A percentile compares a stretch with the other conserved stretches of the same genome.
Conservation (phyloP, 2,797 vertebrate species). For the Rallus crepitans region DNA sequence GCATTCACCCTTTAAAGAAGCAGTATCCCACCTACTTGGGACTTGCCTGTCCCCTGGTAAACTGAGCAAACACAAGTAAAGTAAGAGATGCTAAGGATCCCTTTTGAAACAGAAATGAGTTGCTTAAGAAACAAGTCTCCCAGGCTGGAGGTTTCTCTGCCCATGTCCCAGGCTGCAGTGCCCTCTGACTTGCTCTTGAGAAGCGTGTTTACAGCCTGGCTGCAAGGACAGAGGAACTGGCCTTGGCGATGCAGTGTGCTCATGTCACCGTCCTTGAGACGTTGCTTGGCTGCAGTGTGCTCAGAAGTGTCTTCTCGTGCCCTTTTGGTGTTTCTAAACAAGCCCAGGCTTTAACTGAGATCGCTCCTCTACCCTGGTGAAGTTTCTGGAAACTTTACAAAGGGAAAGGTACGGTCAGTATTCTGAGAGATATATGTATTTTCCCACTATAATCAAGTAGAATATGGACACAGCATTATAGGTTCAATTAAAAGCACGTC, state of each 20-base stretch:
- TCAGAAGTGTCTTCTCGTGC: not conserved
- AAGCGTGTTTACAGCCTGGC: not conserved
- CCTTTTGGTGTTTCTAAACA: not conserved
- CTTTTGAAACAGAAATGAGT: not conserved
- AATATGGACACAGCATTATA: slow-evolving; percentile 45
- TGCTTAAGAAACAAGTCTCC: not conserved
- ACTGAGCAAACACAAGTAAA: not conserved
- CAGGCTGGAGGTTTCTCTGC: not conserved
- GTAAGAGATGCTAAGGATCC: not conserved
- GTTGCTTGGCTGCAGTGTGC: not conserved
- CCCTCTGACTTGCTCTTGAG: not conserved
- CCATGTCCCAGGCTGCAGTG: not conserved
- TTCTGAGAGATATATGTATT: slow-evolving; percentile 14
- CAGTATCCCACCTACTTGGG: not conserved
- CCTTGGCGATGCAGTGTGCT: not conserved
- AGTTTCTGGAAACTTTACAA: not conserved
- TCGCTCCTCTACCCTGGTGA: not conserved
- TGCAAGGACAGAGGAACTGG: not conserved
- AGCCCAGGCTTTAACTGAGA: not conserved
- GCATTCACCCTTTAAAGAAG: not conserved
- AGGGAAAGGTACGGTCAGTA: not conserved
- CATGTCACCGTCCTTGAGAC: not conserved
- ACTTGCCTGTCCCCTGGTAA: not conserved
- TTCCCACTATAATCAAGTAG: slow-evolving; percentile 26
- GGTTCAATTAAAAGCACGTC: slow-evolving; percentile 64